Percentiles rank a stretch among this genome's conserved stretches.
phyloP scores from a whole-genome alignment of 2,797 vertebrate species.

The Spinus pinus region DNA sequence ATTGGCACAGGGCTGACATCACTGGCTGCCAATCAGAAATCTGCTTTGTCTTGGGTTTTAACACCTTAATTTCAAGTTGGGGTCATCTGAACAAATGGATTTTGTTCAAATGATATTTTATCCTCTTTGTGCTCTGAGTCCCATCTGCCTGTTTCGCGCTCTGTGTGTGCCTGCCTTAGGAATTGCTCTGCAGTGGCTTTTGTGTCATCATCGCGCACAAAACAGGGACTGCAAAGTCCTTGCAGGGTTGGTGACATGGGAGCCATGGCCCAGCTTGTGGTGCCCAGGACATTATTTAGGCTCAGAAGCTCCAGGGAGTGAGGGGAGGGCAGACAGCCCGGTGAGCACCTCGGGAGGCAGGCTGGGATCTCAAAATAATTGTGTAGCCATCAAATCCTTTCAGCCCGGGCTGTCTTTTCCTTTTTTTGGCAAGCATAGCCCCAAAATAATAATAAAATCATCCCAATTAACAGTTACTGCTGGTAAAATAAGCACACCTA shows the following conservation, averaged over 20 bases:
- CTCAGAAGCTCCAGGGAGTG: not conserved
- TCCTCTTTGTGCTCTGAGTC: not conserved
- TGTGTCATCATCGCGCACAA: not conserved
- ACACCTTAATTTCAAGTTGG: not conserved
- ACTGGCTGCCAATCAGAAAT: constrained; percentile 27
- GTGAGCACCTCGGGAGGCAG: not conserved
- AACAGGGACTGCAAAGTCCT: not conserved
- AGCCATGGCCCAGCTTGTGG: not conserved
- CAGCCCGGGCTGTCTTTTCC: not conserved
- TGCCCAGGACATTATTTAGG: not conserved
- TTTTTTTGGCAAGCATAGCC: not conserved
- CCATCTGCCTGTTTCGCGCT: not conserved
- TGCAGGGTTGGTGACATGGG: not conserved
- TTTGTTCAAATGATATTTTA: not conserved
- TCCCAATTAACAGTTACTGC: not conserved
- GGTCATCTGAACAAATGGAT: not conserved
- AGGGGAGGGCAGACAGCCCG: not conserved
- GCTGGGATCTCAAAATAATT: not conserved
- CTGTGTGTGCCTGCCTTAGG: not conserved
- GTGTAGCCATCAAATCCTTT: not conserved
- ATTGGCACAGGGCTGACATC: constrained; percentile 26
- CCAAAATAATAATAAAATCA: not conserved
- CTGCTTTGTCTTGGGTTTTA: not conserved
- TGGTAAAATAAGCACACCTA: not conserved
- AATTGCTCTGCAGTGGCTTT: not conserved